Evolutionary conservation across 2,797 vertebrate genomes (phyloP), one percentile per base, ranked within the genome.

Genomic region (Sebastes glaucus): DNA sequence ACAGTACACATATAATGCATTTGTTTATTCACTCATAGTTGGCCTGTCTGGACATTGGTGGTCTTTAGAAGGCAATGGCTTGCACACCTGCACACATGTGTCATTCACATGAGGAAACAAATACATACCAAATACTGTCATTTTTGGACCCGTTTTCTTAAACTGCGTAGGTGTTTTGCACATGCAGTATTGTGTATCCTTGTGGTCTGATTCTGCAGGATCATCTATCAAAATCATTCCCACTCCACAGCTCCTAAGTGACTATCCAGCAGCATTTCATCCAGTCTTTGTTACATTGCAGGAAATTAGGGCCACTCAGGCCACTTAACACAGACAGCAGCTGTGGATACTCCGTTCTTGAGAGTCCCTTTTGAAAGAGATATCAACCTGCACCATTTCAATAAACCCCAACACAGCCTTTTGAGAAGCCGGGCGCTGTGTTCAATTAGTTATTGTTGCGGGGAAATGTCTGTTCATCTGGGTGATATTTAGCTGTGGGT

Each of bases 401-500:
- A 57, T 56, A 22, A 49, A 25, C 69, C 57, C 49, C 59, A 67
- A 11, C 25, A 16, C 66, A 9, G 60, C 32, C 27, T 74, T 74
- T 72, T 68, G 59, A 80, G 76, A 82, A 52, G 57, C 55, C 30
- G 60, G 46, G 10, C 6, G 18, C 68, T 77, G 70, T 62, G 80
- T 82, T 90, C 73, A 87, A 59, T 84, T 80, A 85, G 63, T 32
- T 72, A 64, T 85, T 83, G 77, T 85, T 81, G 68, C 49, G 55
- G n/a, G 55, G 52, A 49, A 77, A 81, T 63, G 76, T 71, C 67
- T 83, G 70, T 67, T 89, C 88, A 83, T 80, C 77, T 74, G 85
- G 77, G 71, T 74, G 80, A 85, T 84, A 86, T 88, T 91, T 83
- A 86, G 77, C 84, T 87, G 69, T 68, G 71, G 64, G 75, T 79